Conservation (phyloP, 2,888 invertebrate genomes). For the Monochamus alternatus region DNA sequence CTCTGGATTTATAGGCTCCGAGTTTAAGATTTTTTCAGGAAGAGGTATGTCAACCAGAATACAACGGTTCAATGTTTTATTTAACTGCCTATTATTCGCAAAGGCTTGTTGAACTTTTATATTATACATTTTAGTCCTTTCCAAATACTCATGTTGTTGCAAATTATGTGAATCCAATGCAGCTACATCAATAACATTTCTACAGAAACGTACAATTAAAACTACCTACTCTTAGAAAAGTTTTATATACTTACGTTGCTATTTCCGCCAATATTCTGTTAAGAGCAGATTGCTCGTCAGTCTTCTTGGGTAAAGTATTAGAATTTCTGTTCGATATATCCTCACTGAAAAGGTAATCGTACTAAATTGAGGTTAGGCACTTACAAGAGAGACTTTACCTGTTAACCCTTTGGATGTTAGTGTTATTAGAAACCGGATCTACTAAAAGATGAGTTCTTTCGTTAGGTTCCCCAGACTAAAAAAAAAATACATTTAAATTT, state of each 20-base stretch:
- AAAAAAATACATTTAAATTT: conserved; percentile 39
- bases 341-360: conserved; percentile 73
- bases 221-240: background rate
- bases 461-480: conserved; percentile 76
- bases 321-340: conserved; percentile 77
- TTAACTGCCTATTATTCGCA: conserved; percentile 69
- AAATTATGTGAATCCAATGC: conserved; percentile 90
- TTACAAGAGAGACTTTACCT: conserved; percentile 67
- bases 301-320: conserved; percentile 81
- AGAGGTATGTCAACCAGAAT: conserved; percentile 83
- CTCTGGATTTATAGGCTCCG: conserved; percentile 75
- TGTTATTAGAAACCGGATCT: conserved; percentile 84
- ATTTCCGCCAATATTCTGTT: conserved; percentile 92
- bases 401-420: conserved; percentile 81
- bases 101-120: conserved; percentile 74
- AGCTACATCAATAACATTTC: conserved; percentile 95
- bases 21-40: conserved; percentile 79
- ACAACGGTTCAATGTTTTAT: conserved; percentile 70
- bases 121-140: conserved; percentile 83
- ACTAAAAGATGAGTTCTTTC: conserved; percentile 87
- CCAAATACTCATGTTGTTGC: conserved; percentile 91
- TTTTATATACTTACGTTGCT: conserved; percentile 80
- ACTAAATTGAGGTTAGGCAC: background rate
- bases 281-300: conserved; percentile 92
- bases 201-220: conserved; percentile 66